These are phyloP conservation scores for Phortica okadai DNA, from an alignment of 2,888 invertebrate genomes.

Conservation along the genomic window DNA sequence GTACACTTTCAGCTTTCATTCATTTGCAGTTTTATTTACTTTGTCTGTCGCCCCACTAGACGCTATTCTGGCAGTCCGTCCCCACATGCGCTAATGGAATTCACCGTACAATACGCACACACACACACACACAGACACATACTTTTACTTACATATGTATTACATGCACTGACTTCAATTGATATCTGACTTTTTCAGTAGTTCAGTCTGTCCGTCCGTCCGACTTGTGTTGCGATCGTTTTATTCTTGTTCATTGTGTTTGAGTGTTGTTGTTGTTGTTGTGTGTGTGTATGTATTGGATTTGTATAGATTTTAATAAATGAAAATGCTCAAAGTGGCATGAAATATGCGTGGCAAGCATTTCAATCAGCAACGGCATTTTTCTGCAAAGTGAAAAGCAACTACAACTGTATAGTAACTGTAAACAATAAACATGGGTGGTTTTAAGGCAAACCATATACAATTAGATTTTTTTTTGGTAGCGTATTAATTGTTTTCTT, in stretches of 20 bases:
- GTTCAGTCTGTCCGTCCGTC: neutral
- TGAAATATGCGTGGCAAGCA: constrained; percentile 21
- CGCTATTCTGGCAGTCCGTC: neutral
- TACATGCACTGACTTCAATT: neutral
- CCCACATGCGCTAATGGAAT: neutral
- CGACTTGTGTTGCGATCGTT: neutral
- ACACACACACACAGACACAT: constrained; percentile 27
- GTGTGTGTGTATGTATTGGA: neutral
- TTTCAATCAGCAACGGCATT: constrained; percentile 16
- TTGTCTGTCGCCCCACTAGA: neutral
- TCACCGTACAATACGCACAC: constrained; percentile 37
- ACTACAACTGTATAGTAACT: neutral
- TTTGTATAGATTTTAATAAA: neutral
- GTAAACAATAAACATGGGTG: neutral
- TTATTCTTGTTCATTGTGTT: neutral
- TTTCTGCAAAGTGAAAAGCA: neutral
- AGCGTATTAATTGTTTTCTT: neutral
- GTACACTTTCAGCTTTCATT: constrained; percentile 7
- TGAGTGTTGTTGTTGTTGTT: neutral
- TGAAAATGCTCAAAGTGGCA: constrained; percentile 6
- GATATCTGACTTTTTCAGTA: neutral
- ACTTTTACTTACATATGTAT: neutral
- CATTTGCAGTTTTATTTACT: constrained; percentile 1
- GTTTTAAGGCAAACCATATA: neutral
- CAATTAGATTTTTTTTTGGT: neutral